Evolutionary conservation across 2,888 invertebrate species (phyloP), one percentile per base, ranked within the genome.

Genomic region (Alentia gelatinosa): DNA sequence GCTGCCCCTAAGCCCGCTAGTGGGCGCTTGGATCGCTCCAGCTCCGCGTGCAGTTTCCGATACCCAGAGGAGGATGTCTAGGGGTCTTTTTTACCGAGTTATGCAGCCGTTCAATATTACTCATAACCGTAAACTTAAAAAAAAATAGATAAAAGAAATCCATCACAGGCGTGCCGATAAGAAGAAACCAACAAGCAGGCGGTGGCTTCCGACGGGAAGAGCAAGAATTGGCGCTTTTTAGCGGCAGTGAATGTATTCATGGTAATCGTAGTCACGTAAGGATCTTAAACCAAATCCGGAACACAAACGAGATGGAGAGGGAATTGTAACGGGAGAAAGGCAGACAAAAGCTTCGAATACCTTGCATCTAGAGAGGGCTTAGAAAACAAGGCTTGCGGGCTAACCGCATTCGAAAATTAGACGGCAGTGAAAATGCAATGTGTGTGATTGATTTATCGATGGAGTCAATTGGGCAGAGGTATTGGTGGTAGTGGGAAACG

Each of bases 401-500:
- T 56, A 56, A 56, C 56, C 56, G n/a, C 23, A 56, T 56, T 56
- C n/a, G 56, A 56, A 56, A 56, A 56, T 56, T 56, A 56, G 23
- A 56, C 56, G 19, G 3, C 56, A 56, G 56, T n/a, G 56, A 56
- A 56, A 56, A 56, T 56, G 47, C 15, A 42, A 42, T 42, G 63
- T 63, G 33, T 26, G 68, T 68, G 68, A 79, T 79, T 79, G 79
- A 79, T 79, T 79, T 79, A 79, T 79, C 39, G 79, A 79, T n/a
- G 26, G 39, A 79, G 79, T 79, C 79, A 35, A 79, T 79, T 79
- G 79, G 39, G 79, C 79, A 35, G 79, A 39, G 79, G 79, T 79
- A 79, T 79, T 39, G 79, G 79, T 79, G 79, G 37, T 79, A 39
- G 37, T 37, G 35, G 79, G 79, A 68, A 68, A 68, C 39, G 19